A percentile compares a stretch with the other conserved stretches of the same genome.
Conservation (phyloP, 35 echinoderm and acorn worm genomes). For the Ophioderma brevispina region DNA sequence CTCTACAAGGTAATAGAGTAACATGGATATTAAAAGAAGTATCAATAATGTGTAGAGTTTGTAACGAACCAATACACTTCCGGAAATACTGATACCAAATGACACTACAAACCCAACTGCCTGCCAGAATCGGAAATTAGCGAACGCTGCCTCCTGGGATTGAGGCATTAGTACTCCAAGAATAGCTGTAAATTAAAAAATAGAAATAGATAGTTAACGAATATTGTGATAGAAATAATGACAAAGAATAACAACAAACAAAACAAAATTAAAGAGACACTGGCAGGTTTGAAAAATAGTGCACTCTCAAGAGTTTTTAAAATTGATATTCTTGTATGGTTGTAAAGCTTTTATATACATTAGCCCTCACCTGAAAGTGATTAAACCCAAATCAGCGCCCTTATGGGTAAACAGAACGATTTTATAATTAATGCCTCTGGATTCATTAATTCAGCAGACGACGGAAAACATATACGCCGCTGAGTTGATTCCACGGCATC, state of each 20-base stretch:
- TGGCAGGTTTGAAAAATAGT: no score
- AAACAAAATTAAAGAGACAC: no score
- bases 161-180: conserved; percentile 47
- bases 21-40: conserved; percentile 17
- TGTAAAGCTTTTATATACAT: no score
- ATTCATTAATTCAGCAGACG: no score
- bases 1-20: conserved; percentile 24
- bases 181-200: conserved; percentile 20
- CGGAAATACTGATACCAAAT: conserved; percentile 20
- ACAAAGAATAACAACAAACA: not conserved
- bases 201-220: not conserved
- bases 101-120: conserved; percentile 35
- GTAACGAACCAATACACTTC: not conserved
- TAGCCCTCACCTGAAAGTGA: no score
- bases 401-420: no score
- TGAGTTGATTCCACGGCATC: no score
- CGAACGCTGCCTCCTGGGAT: conserved; percentile 49
- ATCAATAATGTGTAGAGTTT: conserved; percentile 20
- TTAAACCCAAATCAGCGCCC: no score
- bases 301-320: no score
- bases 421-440: no score
- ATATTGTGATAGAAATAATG: not conserved
- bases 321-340: no score
- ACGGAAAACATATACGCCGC: no score
- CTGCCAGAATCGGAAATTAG: conserved; percentile 58